Conservation (phyloP, 2,113 vertebrate genomes). For the Uria aalge region DNA sequence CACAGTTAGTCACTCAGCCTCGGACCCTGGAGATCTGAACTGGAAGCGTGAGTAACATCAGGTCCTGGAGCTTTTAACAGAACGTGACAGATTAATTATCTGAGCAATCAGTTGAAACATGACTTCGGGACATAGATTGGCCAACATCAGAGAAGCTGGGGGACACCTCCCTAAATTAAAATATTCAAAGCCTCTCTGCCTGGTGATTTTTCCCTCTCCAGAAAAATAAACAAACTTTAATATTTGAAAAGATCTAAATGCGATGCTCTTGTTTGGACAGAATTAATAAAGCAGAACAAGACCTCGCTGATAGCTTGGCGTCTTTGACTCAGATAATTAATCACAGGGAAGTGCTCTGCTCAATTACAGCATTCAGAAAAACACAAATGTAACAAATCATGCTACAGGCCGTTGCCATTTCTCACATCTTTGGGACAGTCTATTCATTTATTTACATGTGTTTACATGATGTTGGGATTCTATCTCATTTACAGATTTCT, state of each 20-base stretch:
- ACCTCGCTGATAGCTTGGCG: not conserved
- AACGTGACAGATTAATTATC: constrained; percentile 2
- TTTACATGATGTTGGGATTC: not conserved
- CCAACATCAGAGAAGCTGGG: not conserved
- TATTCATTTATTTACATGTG: not conserved
- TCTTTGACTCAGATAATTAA: not conserved
- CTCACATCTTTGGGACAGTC: not conserved
- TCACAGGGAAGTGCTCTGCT: not conserved
- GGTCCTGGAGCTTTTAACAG: not conserved
- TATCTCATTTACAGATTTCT: not conserved
- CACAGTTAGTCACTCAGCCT: not conserved
- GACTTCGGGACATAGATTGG: constrained; percentile 24
- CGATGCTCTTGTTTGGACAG: not conserved
- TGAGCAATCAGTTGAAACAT: not conserved
- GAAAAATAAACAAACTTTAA: not conserved
- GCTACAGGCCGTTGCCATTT: not conserved
- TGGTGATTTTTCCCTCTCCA: not conserved
- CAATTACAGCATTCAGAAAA: not conserved
- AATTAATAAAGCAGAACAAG: constrained; percentile 1
- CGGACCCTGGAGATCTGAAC: not conserved
- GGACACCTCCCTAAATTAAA: not conserved
- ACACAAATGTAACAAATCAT: not conserved
- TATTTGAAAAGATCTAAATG: not conserved
- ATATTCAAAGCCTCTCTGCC: not conserved
- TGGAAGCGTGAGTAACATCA: not conserved